Evolutionary conservation across 2,797 vertebrate species (phyloP).

Genomic region (Microcaecilia unicolor): DNA sequence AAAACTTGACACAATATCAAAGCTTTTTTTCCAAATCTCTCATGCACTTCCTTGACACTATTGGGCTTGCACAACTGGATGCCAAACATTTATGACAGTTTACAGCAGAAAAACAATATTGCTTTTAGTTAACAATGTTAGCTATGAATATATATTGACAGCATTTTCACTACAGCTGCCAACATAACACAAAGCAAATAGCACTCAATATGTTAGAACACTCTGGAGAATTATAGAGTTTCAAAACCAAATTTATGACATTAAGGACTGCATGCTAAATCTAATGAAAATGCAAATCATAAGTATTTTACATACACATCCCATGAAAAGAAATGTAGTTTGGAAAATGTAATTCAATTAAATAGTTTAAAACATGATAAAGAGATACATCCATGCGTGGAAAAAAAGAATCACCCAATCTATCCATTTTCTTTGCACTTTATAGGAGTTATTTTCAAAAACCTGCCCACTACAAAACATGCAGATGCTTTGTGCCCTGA

Average conservation of each 20-base stretch:
- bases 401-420: no score
- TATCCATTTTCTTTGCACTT: no score
- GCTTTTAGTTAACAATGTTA: constrained; percentile 75
- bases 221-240: constrained; percentile 54
- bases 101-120: constrained; percentile 70
- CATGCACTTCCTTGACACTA: constrained; percentile 40
- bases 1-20: constrained; percentile 36
- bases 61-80: constrained; percentile 50
- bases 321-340: constrained; percentile 34
- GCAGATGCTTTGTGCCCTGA: no score
- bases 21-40: constrained; percentile 32
- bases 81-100: constrained; percentile 61
- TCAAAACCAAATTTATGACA: constrained; percentile 62
- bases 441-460: no score
- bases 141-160: constrained; percentile 69
- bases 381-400: no score
- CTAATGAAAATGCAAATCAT: constrained; percentile 65
- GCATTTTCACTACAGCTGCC: constrained; percentile 57
- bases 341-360: constrained; percentile 46
- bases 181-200: constrained; percentile 65
- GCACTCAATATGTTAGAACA: constrained; percentile 55
- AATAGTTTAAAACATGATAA: no score
- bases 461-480: no score
- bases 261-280: constrained; percentile 61
- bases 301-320: constrained; percentile 21